Conservation (phyloP, 2,797 vertebrate species). For the Anguilla megastoma region DNA sequence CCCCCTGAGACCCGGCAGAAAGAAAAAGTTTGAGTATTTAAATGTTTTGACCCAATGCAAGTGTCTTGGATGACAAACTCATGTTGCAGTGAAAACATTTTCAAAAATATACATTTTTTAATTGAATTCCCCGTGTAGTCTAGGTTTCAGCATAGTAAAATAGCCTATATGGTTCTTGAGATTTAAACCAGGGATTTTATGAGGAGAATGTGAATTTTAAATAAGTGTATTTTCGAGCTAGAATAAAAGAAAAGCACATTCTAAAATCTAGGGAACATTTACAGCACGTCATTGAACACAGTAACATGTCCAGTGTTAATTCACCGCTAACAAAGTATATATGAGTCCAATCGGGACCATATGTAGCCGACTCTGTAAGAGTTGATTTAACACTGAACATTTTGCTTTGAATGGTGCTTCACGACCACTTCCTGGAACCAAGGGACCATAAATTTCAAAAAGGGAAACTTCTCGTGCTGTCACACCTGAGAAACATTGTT, state of each 20-base stretch:
- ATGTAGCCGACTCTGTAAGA: no score
- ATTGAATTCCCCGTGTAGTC: not conserved
- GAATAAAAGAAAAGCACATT: not conserved
- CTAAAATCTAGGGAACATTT: not conserved
- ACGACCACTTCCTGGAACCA: slow-evolving; percentile 20
- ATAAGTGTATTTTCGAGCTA: not conserved
- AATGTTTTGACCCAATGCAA: not conserved
- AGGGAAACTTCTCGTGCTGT: not conserved
- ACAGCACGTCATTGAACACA: not conserved
- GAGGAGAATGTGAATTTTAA: not conserved
- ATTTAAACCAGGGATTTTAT: no score
- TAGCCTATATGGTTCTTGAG: not conserved
- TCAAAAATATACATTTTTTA: not conserved
- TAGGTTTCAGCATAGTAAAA: not conserved
- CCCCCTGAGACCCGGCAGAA: not conserved
- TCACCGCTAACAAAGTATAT: no score
- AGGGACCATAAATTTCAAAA: slow-evolving; percentile 26
- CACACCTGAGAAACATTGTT: slow-evolving; percentile 25
- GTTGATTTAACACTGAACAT: no score
- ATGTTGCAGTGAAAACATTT: no score
- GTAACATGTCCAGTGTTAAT: no score
- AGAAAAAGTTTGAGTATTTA: not conserved
- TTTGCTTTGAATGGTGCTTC: not conserved
- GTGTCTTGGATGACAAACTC: no score
- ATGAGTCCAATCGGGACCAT: no score